Percentiles rank a stretch among this genome's conserved stretches.
Conservation (phyloP, 30 jellyfish, hydroid and myxozoan genomes). For the Calvadosia cruxmelitensis region DNA sequence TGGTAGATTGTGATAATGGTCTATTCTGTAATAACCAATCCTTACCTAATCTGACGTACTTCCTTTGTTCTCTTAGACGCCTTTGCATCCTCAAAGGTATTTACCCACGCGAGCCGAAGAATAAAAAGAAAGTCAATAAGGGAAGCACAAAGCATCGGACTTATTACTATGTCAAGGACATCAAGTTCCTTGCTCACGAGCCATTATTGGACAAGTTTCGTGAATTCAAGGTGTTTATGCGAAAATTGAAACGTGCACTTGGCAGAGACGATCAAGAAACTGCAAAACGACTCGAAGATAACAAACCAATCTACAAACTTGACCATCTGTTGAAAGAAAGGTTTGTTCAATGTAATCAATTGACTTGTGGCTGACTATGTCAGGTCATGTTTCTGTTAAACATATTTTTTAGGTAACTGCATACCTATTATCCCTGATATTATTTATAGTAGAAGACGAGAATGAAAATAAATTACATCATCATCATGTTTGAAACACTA, state of each 20-base stretch:
- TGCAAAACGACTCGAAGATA: conserved; percentile 76
- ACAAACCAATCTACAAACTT: conserved; percentile 78
- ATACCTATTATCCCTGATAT: too few species aligned
- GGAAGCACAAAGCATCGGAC: conserved; percentile 89
- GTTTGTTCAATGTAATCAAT: conserved; percentile 14
- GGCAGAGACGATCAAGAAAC: conserved; percentile 72
- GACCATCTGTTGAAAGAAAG: conserved; percentile 98
- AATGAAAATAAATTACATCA: too few species aligned
- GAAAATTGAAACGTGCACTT: conserved; percentile 79
- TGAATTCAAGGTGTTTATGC: conserved; percentile 66
- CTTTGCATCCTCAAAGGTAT: conserved; percentile 96
- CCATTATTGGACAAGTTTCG: conserved; percentile 87
- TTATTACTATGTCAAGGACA: conserved; percentile 81
- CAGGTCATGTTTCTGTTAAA: too few species aligned
- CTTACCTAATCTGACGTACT: too few species aligned
- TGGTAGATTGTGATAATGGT: too few species aligned
- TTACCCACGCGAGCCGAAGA: conserved; percentile 95
- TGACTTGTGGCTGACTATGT: too few species aligned
- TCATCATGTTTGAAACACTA: too few species aligned
- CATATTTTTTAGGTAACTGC: too few species aligned
- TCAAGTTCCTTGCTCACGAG: conserved; percentile 85
- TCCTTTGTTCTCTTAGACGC: conserved; percentile 49
- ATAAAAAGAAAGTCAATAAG: conserved; percentile 82
- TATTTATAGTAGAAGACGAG: too few species aligned
- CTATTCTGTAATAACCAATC: too few species aligned